Base-by-base conservation (phyloP, 2,113 vertebrate genomes). In the Octodon degus region DNA sequence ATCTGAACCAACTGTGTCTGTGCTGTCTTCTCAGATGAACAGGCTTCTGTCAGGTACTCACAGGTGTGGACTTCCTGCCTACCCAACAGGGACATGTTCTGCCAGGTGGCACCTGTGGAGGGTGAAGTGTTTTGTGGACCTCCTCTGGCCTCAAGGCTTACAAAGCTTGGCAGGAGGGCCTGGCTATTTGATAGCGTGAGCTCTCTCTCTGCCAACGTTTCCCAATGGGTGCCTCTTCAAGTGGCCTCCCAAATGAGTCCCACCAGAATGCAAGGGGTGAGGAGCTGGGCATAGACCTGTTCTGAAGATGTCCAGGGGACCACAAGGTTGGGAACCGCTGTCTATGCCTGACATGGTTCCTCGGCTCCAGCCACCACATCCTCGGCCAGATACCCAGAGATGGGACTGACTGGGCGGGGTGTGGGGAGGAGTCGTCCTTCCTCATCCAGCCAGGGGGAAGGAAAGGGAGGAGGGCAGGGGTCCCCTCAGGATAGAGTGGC, bases 401-500 rank as follows among this genome's bases (percentile, higher is more conserved):
- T 96, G 76, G 65, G 95, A 82, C 43, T 24, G 37, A 50, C 43
- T 10, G 79, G 37, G 25, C 0, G 27, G 27, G 14, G 76, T 16
- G 10, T 5, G 68, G 32, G 74, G 62, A 30, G 37, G 65, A 72
- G 84, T 89, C 24, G 0, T 89, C 81, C 90, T 95, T 90, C 88
- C 88, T 80, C 67, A 87, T 79, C 96, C 47, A 4, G 58, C 88
- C 70, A 34, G 13, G 16, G 91, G 50, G 79, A 80, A 72, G 92
- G 53, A 85, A 84, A 47, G 67, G 68, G 90, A 17, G 83, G 94
- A n/a, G 81, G 91, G 65, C 40, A 19, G 34, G 88, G 90, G 97
- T 94, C 97, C 96, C 96, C 72, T 97, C 97, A 97, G 97, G 98
- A 99, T 98, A 98, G 98, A 97, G 98, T 98, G 27, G 97, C 98